Conservation (phyloP, 2,797 vertebrate genomes). For the Gymnocypris eckloni region DNA sequence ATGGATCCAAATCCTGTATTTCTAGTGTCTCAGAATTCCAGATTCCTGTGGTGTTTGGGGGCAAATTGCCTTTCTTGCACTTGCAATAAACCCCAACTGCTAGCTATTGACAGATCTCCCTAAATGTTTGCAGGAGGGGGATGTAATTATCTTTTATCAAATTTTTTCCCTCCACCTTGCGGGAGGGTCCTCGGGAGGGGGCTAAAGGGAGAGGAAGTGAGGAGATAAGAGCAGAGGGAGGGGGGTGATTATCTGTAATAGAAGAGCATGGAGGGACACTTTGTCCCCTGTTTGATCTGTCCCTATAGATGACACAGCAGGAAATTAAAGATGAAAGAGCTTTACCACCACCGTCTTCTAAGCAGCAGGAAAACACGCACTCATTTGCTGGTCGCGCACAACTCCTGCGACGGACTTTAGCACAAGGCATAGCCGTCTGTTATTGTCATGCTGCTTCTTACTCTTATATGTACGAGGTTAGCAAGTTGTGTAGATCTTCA, state of each 20-base stretch:
- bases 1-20: constrained; percentile 51
- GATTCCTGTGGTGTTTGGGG: constrained; percentile 54
- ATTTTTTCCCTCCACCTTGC: constrained; percentile 65
- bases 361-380: constrained; percentile 71
- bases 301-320: constrained; percentile 78
- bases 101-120: constrained; percentile 68
- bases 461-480: constrained; percentile 27
- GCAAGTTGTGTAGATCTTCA: neutral
- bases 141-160: constrained; percentile 71
- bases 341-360: constrained; percentile 78
- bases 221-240: constrained; percentile 62
- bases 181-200: constrained; percentile 67
- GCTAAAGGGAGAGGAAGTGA: constrained; percentile 67
- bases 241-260: constrained; percentile 63
- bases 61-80: constrained; percentile 63
- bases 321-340: constrained; percentile 84
- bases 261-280: constrained; percentile 76
- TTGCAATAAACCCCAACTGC: constrained; percentile 66
- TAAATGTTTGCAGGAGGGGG: constrained; percentile 64
- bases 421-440: constrained; percentile 30
- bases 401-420: constrained; percentile 57
- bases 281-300: constrained; percentile 82
- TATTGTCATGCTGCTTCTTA: constrained; percentile 38
- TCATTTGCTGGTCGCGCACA: constrained; percentile 69
- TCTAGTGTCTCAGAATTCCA: constrained; percentile 50